Evolutionary conservation across 2,113 vertebrate species (phyloP), one percentile per base, ranked within the genome.

Genomic region (Stegastes partitus): DNA sequence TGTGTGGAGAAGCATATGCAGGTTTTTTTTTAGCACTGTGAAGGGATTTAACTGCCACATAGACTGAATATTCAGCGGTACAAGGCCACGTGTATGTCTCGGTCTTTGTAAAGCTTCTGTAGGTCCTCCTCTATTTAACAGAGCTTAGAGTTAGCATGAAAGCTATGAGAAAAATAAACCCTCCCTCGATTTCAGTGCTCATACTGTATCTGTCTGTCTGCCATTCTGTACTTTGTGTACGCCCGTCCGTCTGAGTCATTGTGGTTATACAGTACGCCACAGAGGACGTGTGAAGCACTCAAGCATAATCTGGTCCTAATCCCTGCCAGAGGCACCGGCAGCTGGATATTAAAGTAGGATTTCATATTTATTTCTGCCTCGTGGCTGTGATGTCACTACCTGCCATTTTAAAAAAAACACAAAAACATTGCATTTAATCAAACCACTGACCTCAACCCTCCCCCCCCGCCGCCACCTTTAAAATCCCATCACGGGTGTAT

Each of bases 301-400:
- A 51, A 77, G 31, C 61, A 1, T 86, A 86, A 84, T 82, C 70
- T 84, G 83, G 78, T 74, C 74, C 69, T 86, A 91, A 91, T 89
- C 81, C 81, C 76, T 70, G 83, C 89, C 75, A 68, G 82, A 73
- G 89, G 86, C 80, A 50, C 28, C 74, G 73, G 87, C 84, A 89
- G 82, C 77, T 84, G 83, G 78, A 88, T 83, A 90, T 76, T 83
- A 85, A 81, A 87, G 77, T 21, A 10, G 25, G 59, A 83, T 82
- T 84, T 81, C 49, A 72, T 71, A 68, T 76, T 59, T 59, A 47
- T 57, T 69, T 67, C 23, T 64, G 22, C 57, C 23, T 49, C 39
- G 1, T 57, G 34, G 57, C 70, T 70, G 42, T 45, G 9, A 83
- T 66, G 50, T 75, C 82, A 73, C 65, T 56, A 66, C 68, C 72